Evolutionary conservation across 2,113 vertebrate genomes (phyloP), one percentile per base, ranked within the genome.

Genomic region (Eublepharis macularius): DNA sequence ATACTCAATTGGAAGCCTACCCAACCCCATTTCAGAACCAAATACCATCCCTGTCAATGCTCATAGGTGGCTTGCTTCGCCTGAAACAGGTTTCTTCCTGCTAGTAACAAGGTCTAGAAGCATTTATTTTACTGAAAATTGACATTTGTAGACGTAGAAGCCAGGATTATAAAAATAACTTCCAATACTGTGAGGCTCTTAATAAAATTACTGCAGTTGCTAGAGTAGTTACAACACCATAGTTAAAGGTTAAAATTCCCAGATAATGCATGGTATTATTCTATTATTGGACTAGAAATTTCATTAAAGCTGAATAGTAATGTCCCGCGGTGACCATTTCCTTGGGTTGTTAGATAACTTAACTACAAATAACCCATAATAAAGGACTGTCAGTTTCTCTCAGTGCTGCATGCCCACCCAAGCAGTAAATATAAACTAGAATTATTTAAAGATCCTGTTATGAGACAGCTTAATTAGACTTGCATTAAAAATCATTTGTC

Each of bases 91-190:
- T 19, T 11, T 66, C 68, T 73, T 63, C 29, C 68, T 63, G 68
- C 14, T 41, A 72, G 89, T 80, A 87, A 47, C 89, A 93, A 87
- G 90, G 90, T 84, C 91, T 90, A 87, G 16, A 91, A 92, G 83
- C 80, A 90, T 91, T 89, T 87, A 81, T 84, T 85, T 79, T 16
- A 72, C 43, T 72, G 66, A 79, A 79, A 79, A 70, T 51, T 79
- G 66, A 45, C 51, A 36, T 70, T 85, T 47, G 51, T 73, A 7
- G 6, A 45, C 63, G 21, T 43, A 13, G 76, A 72, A n/a, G 26
- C 41, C 54, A 49, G 63, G 76, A 49, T 80, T 80, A 63, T 49
- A 80, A 73, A 70, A 80, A 80, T 65, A 73, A 49, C 51, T 19
- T 63, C 19, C 2, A 41, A 39, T 47, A 3, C n/a, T 63, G 39